These are phyloP conservation scores for Ceratina japonica DNA, from an alignment of 1,140 invertebrate genomes.

Conservation along the genomic window DNA sequence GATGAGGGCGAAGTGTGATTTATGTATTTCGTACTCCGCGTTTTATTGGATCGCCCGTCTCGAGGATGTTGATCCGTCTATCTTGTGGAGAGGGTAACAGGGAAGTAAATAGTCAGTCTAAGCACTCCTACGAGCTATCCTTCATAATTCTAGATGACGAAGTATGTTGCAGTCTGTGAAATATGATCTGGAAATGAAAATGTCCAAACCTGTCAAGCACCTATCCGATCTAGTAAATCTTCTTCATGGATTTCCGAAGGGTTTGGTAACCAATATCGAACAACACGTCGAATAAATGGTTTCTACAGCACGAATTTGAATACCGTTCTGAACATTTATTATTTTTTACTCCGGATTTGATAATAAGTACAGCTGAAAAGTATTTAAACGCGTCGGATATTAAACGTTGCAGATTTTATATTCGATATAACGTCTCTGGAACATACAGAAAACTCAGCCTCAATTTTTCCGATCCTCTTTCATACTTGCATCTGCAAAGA, in stretches of 20 bases:
- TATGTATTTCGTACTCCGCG: not conserved
- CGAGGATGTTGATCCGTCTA: not conserved
- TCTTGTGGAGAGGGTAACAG: not conserved
- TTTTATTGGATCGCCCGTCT: not conserved
- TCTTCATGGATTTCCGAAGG: not conserved
- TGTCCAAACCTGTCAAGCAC: not conserved
- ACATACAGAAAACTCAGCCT: not conserved
- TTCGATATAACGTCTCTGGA: not conserved
- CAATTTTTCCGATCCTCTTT: not conserved
- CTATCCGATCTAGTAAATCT: not conserved
- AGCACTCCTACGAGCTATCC: not conserved
- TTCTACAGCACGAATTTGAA: too few relatives aligned
- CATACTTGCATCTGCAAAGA: not conserved
- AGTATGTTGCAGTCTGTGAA: not conserved
- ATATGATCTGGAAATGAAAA: conserved; percentile 15
- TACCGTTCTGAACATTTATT: too few relatives aligned
- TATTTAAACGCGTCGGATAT: not conserved
- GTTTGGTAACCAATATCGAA: not conserved
- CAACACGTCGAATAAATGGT: not conserved
- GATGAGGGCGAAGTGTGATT: not conserved
- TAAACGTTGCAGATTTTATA: not conserved
- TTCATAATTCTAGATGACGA: conserved; percentile 11
- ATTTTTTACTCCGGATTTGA: too few relatives aligned
- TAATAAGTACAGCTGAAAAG: too few relatives aligned
- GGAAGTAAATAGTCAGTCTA: conserved; percentile 8